Base-by-base conservation (phyloP, 2,797 vertebrate species). In the Anomalospiza imberbis region DNA sequence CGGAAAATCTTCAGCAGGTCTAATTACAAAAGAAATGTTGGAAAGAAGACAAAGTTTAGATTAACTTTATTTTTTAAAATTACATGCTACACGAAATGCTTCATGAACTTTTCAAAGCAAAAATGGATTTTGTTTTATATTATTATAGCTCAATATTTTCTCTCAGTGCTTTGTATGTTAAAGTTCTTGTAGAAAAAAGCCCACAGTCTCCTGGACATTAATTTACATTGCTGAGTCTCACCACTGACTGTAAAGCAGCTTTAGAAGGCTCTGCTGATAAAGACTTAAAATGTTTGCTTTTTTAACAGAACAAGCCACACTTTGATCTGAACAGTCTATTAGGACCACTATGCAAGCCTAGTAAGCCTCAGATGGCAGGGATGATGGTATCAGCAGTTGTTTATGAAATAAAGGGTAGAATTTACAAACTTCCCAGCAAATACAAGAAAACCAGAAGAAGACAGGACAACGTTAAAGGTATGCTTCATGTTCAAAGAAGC, bases 1-100 rank as follows among this genome's bases (percentile, higher is more conserved):
- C 0, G 74, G 92, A 96, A 96, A 95, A 90, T 82, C 77, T 85
- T 79, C 71, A 74, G 53, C 53, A 73, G 85, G 61, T 67, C 71
- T 91, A 89, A 79, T 80, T 92, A 87, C 67, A 93, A 95, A 85
- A 47, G 45, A 82, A 94, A 93, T 40, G 38, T 40, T 89, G 75
- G 84, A 91, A 92, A 79, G 45, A 87, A 31, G 54, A 73, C 63
- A 65, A 92, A 79, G 65, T 77, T 94, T 63, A 94, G 73, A 89
- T 93, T 76, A 85, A 85, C 70, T 60, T 57, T 47, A 53, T 68
- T 86, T 91, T 89, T 89, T 96, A 86, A 48, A 94, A 95, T 91
- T 92, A 74, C 38, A 85, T 50, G 34, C 62, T 76, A 91, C 42
- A 70, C 76, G 12, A 93, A 95, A 88, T 53, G 57, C 66, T 93